phyloP scores from a whole-genome alignment of 1,140 invertebrate species.

The Hylyphantes graminicola region DNA sequence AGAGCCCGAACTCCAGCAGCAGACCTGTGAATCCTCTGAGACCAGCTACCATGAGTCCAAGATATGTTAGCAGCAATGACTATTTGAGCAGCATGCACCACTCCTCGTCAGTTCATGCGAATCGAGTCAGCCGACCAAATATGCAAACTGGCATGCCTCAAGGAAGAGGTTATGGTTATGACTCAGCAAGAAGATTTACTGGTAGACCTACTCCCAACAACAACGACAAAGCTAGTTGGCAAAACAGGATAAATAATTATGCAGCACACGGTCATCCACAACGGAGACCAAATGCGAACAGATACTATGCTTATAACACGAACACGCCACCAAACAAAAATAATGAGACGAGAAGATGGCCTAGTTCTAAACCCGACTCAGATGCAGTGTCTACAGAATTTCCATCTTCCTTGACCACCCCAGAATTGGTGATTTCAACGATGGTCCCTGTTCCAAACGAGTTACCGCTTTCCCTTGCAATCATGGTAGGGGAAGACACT shows the following conservation, averaged over 20 bases:
- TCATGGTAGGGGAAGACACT: conserved; percentile 63
- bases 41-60: background rate
- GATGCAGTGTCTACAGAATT: conserved; percentile 9
- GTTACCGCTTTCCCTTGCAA: conserved; percentile 64
- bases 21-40: conserved; percentile 15
- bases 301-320: conserved; percentile 34
- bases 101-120: background rate
- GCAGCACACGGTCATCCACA: background rate
- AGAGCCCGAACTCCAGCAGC: background rate
- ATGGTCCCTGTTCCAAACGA: conserved; percentile 58
- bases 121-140: background rate
- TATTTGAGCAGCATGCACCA: too few species aligned
- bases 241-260: background rate
- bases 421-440: conserved; percentile 48
- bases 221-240: background rate
- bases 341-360: background rate
- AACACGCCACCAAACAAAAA: background rate
- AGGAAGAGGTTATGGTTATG: conserved; percentile 24
- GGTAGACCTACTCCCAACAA: background rate
- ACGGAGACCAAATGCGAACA: conserved; percentile 12
- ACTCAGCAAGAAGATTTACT: background rate
- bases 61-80: background rate
- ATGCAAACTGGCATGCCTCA: background rate
- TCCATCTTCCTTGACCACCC: conserved; percentile 27
- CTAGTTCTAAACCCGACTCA: background rate